Evolutionary conservation across 2,888 invertebrate species (phyloP).

Genomic region (Cryptosula pallasiana): DNA sequence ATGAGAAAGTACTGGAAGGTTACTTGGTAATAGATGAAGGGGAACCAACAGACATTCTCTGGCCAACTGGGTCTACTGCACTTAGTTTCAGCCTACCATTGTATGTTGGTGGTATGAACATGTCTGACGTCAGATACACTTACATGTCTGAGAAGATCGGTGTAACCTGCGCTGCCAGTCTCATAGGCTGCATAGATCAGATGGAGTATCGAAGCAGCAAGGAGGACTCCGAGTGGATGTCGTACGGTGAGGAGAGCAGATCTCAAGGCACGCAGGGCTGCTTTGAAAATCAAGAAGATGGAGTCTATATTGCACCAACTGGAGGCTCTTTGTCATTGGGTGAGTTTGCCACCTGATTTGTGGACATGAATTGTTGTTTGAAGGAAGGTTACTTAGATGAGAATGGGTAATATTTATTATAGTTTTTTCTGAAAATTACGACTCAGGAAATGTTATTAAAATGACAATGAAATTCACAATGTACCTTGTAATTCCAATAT

Average conservation of each 20-base stretch:
- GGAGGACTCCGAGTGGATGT: not conserved
- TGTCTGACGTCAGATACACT: constrained; percentile 48
- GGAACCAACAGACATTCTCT: not conserved
- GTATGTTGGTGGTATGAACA: constrained; percentile 73
- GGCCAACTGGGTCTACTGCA: not conserved
- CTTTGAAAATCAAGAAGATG: constrained; percentile 70
- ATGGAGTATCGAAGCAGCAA: not conserved
- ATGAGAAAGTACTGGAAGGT: not conserved
- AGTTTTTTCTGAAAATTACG: no score
- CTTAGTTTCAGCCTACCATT: constrained; percentile 66
- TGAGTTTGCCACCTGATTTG: constrained; percentile 52
- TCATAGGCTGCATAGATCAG: constrained; percentile 14
- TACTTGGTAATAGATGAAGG: not conserved
- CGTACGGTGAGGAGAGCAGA: not conserved
- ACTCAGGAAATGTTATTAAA: no score
- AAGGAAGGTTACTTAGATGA: no score
- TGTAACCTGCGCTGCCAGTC: constrained; percentile 59
- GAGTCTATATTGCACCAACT: constrained; percentile 76
- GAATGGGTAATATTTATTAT: no score
- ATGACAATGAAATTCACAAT: no score
- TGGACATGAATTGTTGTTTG: no score
- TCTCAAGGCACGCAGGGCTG: constrained; percentile 59
- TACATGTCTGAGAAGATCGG: constrained; percentile 17
- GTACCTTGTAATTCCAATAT: no score
- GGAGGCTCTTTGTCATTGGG: constrained; percentile 65